Evolutionary conservation across 2,888 invertebrate species (phyloP).

Genomic region (Rutpela maculata): DNA sequence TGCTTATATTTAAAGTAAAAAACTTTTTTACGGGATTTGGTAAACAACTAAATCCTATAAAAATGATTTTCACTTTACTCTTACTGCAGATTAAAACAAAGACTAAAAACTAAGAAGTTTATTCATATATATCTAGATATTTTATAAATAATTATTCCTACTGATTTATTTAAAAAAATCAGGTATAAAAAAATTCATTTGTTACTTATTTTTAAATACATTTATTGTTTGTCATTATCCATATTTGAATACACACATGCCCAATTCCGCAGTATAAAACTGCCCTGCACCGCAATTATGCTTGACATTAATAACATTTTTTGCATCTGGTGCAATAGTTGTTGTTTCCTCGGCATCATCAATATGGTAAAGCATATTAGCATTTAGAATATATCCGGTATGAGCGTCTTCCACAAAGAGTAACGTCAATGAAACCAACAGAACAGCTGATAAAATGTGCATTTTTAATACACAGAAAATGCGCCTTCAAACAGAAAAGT

Average conservation of each 20-base stretch:
- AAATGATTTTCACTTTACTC: too few species aligned
- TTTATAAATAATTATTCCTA: too few species aligned
- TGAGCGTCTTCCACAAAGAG: neutral
- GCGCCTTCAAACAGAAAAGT: neutral
- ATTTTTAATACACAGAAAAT: neutral
- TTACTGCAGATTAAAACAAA: too few species aligned
- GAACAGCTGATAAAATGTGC: neutral
- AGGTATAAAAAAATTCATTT: too few species aligned
- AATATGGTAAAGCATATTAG: constrained; percentile 15
- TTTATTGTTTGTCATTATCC: neutral
- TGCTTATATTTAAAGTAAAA: too few species aligned
- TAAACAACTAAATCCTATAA: too few species aligned
- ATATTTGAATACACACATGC: constrained; percentile 26
- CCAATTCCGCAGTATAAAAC: constrained; percentile 27
- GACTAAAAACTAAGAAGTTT: too few species aligned
- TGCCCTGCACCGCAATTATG: constrained; percentile 25
- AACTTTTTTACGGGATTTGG: too few species aligned
- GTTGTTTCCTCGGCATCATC: constrained; percentile 22
- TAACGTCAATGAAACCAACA: neutral
- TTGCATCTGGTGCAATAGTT: neutral
- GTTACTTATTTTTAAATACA: too few species aligned
- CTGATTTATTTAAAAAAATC: too few species aligned
- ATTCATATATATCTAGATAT: too few species aligned
- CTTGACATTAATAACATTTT: constrained; percentile 13
- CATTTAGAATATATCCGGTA: constrained; percentile 21